These are phyloP conservation scores for Spisula subtruncata DNA, from an alignment of 2,888 invertebrate genomes.

Conservation along the genomic window DNA sequence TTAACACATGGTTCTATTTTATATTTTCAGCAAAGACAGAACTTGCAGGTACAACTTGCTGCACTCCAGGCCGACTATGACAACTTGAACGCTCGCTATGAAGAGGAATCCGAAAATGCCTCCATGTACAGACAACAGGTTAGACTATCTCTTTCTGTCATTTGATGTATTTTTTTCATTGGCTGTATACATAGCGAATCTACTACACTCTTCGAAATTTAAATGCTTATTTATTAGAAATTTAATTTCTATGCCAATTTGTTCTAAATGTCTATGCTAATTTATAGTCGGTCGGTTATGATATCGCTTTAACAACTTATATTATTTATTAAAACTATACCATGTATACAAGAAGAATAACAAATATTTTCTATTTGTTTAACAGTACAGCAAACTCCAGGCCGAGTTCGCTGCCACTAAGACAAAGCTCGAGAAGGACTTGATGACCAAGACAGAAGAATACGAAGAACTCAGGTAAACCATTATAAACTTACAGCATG, in stretches of 20 bases:
- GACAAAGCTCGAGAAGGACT: conserved; percentile 98
- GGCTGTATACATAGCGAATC: no score
- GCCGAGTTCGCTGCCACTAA: conserved; percentile 95
- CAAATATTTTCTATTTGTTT: background rate
- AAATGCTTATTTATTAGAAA: background rate
- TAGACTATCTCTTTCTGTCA: background rate
- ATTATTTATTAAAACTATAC: no score
- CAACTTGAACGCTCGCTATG: conserved; percentile 95
- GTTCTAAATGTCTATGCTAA: no score
- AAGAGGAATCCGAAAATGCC: conserved; percentile 99
- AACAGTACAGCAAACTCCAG: conserved; percentile 97
- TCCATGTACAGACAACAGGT: conserved; percentile 95
- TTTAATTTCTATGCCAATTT: no score
- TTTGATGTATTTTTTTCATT: no score
- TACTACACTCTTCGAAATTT: background rate
- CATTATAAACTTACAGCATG: background rate
- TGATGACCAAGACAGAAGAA: conserved; percentile 97
- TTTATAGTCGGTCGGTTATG: background rate
- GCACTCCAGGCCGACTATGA: conserved; percentile 87
- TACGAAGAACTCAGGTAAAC: conserved; percentile 90
- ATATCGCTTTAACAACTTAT: background rate
- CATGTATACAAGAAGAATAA: background rate
- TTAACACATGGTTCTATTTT: background rate
- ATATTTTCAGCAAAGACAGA: conserved; percentile 84
- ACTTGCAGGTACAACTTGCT: conserved; percentile 84